Evolutionary conservation across 23 tunicate species (phyloP), one percentile per base, ranked within the genome.

Genomic region (Halocynthia roretzi): DNA sequence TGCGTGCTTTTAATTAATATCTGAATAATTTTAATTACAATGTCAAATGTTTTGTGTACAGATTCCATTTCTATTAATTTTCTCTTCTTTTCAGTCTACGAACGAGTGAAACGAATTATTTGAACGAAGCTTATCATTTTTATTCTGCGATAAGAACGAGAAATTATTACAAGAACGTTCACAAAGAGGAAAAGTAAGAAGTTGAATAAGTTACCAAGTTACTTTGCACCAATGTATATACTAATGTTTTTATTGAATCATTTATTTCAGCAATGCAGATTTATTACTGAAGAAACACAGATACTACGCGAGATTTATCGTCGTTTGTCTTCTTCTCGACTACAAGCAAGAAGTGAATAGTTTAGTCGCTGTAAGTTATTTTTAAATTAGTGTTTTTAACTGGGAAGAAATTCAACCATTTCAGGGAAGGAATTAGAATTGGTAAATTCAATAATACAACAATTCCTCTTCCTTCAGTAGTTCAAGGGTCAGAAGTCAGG

Each of bases 81-180:
- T 71, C 50, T n/a, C 15, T 71, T 44, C 5, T 49, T n/a, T 86
- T 51, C 55, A 90, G 97, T 56, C 60, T 90, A 71, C 81, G 90
- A 56, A 90, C 90, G 50, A 90, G 90, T 64, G 97, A 90, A 77
- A 85, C 87, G 62, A 90, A 90, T 81, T 90, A 81, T 58, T 77
- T 90, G 69, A 85, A 81, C 77, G 97, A 85, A 77, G 90, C 97
- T 21, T 90, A 90, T 81, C 97, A 90, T 31, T 90, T 90, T 62
- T 90, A 90, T 61, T 62, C 87, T n/a, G 97, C 97, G 7, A 85
- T 90, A n/a, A 75, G 86, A 64, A 68, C 90, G 21, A 76, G 97
- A 55, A 81, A 90, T 63, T 90, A 90, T 77, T 90, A 81, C 81
- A 81, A 80, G 54, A 80, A 72, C 20, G 80, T 80, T 50, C 63